Percentiles rank a stretch among this genome's conserved stretches.
phyloP scores from a whole-genome alignment of 2,888 invertebrate genomes.

The Galeopsomyia nigrocyanea region DNA sequence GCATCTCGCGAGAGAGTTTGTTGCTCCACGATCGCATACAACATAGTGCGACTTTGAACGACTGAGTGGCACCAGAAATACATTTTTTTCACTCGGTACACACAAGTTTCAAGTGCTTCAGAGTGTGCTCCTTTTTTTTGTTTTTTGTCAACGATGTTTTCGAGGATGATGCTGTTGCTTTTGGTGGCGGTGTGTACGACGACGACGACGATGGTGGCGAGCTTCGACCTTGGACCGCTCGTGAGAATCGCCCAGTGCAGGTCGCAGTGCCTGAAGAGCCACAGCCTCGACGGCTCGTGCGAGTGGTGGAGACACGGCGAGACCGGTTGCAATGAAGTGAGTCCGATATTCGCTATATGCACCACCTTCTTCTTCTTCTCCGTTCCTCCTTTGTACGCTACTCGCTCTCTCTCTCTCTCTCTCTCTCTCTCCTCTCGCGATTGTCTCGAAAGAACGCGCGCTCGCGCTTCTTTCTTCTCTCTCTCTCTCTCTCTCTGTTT shows the following conservation, averaged over 20 bases:
- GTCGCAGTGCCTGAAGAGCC: conserved; percentile 62
- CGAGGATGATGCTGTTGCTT: conserved; percentile 50
- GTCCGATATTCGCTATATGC: conserved; percentile 33
- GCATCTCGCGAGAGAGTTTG: no score
- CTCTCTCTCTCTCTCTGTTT: neutral
- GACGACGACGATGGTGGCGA: conserved; percentile 52
- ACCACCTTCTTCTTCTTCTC: neutral
- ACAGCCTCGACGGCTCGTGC: conserved; percentile 61
- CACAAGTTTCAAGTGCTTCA: no score
- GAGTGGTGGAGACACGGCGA: conserved; percentile 60
- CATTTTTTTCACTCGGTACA: no score
- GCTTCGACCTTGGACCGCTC: conserved; percentile 64
- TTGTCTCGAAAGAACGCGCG: neutral
- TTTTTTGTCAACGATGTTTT: no score
- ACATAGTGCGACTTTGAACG: no score
- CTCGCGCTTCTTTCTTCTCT: neutral
- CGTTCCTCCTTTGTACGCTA: neutral
- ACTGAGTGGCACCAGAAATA: no score
- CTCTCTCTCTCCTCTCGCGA: neutral
- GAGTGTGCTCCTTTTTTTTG: no score
- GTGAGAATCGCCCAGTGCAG: conserved; percentile 65
- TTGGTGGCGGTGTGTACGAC: conserved; percentile 54
- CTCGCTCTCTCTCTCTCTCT: neutral
- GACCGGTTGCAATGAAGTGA: conserved; percentile 61
- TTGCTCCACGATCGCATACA: no score